These are phyloP conservation scores for Margaritifera margaritifera DNA, from an alignment of 2,888 invertebrate genomes.

Conservation along the genomic window DNA sequence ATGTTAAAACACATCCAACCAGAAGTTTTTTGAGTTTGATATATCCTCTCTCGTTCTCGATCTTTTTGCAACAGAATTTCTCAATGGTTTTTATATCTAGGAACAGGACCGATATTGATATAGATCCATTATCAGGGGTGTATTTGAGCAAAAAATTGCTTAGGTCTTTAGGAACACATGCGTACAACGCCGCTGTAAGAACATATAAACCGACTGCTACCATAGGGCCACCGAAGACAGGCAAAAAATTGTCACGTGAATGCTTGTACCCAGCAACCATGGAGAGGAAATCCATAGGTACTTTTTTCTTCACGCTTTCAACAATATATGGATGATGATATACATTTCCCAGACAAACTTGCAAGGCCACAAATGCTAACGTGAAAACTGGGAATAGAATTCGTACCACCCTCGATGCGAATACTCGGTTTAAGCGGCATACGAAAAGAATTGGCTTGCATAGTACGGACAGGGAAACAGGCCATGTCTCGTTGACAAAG, in stretches of 20 bases:
- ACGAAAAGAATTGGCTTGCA: background rate
- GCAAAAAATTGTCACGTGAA: slow-evolving; percentile 10
- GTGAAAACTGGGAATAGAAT: background rate
- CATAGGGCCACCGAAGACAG: slow-evolving; percentile 6
- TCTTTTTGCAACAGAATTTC: background rate
- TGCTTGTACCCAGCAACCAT: slow-evolving; percentile 6
- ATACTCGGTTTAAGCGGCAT: background rate
- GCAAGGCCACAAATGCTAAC: background rate
- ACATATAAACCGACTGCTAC: slow-evolving; percentile 5
- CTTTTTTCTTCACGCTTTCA: background rate
- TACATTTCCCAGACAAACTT: slow-evolving; percentile 2
- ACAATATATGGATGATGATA: slow-evolving; percentile 4
- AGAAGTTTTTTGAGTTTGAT: slow-evolving; percentile 2
- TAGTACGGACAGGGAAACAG: slow-evolving; percentile 4
- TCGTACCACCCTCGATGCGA: background rate
- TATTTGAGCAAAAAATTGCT: background rate
- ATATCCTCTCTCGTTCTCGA: background rate
- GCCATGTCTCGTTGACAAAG: background rate
- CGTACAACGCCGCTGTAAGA: background rate
- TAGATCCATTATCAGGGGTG: background rate
- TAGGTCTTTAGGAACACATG: slow-evolving; percentile 9
- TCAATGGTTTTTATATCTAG: background rate
- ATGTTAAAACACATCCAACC: slow-evolving; percentile 4
- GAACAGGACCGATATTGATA: slow-evolving; percentile 4
- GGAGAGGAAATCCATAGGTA: slow-evolving; percentile 10